Base-by-base conservation (phyloP, 1,140 invertebrate species). In the Polyergus mexicanus region DNA sequence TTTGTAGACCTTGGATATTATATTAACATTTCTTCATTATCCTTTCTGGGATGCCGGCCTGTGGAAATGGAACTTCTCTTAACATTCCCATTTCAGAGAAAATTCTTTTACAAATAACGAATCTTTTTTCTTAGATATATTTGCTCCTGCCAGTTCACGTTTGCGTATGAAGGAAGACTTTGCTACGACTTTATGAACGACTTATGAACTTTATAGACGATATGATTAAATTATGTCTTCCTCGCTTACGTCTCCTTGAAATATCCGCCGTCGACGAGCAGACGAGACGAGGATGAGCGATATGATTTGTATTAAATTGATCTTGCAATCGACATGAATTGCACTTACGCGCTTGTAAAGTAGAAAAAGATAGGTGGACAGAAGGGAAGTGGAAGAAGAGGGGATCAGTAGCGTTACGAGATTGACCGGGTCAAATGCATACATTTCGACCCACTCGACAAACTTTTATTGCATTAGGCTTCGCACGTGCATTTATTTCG, bases 401-500 rank as follows among this genome's bases (percentile, higher is more conserved):
- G 86, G 81, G 86, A 91, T 91, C 89, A 85, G 89, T 91, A 89
- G 89, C 90, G 85, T 91, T 91, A 90, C 74, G 86, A 89, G 92
- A 93, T 94, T 92, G 92, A 93, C 92, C 92, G 90, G 91, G 91
- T 94, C 91, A 94, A 93, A 91, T 93, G 88, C 93, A 93, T 94
- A 92, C 89, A 91, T 93, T 92, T 92, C 91, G 87, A 92, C 90
- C 93, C 92, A 93, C 93, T 93, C 92, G 93, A 91, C 88, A 83
- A 91, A 89, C 92, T 91, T 92, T 94, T 93, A 94, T 94, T 93
- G 90, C 91, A 91, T 94, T 92, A 93, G 85, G 81, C 87, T 89
- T 62, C 63, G 87, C 90, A 81, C 90, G 86, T 88, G 90, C 91
- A 90, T 90, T 85, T 62, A 77, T 44, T 16, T 41, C 41, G 6